Evolutionary conservation across 2,888 invertebrate species (phyloP).

Genomic region (Epinotia bilunana): DNA sequence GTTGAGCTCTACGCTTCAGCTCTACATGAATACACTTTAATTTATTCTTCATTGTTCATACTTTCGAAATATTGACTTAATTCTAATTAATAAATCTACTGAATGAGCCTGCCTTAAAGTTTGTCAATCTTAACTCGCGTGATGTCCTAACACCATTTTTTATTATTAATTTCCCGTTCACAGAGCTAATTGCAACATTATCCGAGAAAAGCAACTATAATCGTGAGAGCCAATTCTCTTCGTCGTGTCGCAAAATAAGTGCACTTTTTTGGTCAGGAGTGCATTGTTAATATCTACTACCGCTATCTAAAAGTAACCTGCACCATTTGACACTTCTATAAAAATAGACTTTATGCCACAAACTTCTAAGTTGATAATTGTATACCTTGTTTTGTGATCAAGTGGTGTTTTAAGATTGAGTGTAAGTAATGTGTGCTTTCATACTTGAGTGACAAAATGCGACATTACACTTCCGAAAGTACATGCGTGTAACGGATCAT

Average conservation of each 20-base stretch:
- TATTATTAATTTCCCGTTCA: constrained; percentile 58
- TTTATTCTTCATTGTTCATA: too few relatives aligned
- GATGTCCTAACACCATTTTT: constrained; percentile 44
- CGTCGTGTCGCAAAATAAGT: constrained; percentile 60
- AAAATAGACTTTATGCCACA: neutral
- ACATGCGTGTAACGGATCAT: constrained; percentile 29
- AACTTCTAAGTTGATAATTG: constrained; percentile 2
- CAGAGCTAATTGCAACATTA: constrained; percentile 69
- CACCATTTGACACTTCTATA: neutral
- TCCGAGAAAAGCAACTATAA: constrained; percentile 61
- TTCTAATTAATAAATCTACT: too few relatives aligned
- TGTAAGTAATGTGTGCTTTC: constrained; percentile 24
- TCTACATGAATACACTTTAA: too few relatives aligned
- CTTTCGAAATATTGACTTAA: too few relatives aligned
- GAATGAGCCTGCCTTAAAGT: neutral
- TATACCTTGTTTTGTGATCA: neutral
- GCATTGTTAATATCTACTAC: constrained; percentile 49
- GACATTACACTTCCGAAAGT: constrained; percentile 31
- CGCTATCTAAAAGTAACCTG: neutral
- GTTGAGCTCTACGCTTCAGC: too few relatives aligned
- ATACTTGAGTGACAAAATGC: constrained; percentile 25
- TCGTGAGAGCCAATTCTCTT: constrained; percentile 47
- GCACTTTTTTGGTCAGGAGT: constrained; percentile 54
- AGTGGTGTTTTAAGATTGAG: neutral
- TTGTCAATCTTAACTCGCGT: constrained; percentile 15